Base-by-base conservation (phyloP, 2,888 invertebrate species). In the Blera fallax region DNA sequence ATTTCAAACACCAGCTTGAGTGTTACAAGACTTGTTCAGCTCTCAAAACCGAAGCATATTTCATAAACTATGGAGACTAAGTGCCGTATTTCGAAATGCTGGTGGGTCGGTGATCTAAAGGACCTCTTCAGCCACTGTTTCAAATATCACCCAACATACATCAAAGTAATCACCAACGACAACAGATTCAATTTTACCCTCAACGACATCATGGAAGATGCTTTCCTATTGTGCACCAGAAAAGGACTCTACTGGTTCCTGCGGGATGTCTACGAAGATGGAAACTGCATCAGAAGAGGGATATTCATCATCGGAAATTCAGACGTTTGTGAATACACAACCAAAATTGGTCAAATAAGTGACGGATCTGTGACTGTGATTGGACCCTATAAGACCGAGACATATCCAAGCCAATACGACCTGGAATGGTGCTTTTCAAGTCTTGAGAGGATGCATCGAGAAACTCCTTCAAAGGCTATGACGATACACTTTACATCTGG, bases 161-260 rank as follows among this genome's bases (percentile, higher is more conserved):
- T 89, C 45, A 67, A 64, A 10, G 65, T 87, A 14, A 78, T 81
- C 0, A 73, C 40, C 37, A 77, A 82, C 6, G 82, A 77, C 48
- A n/a, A n/a, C n/a, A n/a, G n/a, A n/a, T 89, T 82, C 27, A 78
- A 87, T 11, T 88, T 88, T 5, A 56, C n/a, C 4, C 60, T 87
- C 2, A 40, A 87, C 6, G 88, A 89, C 24, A 18, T 88, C 1
- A 7, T 43, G 10, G 56, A 87, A 11, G 87, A 87, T 7, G 43
- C 84, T 0, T 88, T 85, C 24, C 69, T 87, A 7, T 78, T 89
- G 1, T 70, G 64, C 5, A 76, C 67, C 3, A 43, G 43, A 0
- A 45, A 73, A 14, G 88, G 88, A 2, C 43, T 89, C 10, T 88
- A 88, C 37, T 89, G 88, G 88, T 85, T 88, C 21, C 43, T 72